Base-by-base conservation (phyloP, 2,797 vertebrate genomes). In the Acanthis flammea region DNA sequence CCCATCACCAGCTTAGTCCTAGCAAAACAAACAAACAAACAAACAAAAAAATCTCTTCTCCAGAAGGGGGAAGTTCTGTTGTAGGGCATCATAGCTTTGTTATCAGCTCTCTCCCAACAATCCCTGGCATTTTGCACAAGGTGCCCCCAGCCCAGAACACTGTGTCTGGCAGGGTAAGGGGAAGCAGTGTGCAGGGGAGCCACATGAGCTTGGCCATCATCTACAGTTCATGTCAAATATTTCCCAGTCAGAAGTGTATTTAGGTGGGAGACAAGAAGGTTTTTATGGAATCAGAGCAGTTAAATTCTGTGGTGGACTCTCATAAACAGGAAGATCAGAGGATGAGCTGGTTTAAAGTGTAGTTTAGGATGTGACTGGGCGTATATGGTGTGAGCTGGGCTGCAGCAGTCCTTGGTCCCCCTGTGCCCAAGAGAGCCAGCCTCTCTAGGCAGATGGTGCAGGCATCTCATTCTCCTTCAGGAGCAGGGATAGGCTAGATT, bases 161-260 rank as follows among this genome's bases (percentile, higher is more conserved):
- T 83, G n/a, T 0, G 0, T 30, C 57, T 61, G 41, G 21, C 13
- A n/a, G 17, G 16, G 10, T 23, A 74, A 66, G n/a, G 35, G 19
- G 19, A 73, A 41, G 44, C 16, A 68, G 17, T 10, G n/a, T 25
- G 31, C 48, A 80, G 19, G 37, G 42, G 23, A 92, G 47, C 2
- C 1, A 14, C 8, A 7, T 21, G 12, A 74, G 3, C 41, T 35
- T 83, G 35, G 41, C 41, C 24, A 13, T 82, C 1, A 0, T 22
- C 24, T 78, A 7, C 24, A 21, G 39, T 21, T 54, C 24, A 35
- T 0, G 0, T 15, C 3, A 16, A 63, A 4, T 57, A 33, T 47
- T 86, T 86, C 23, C n/a, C 25, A 30, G 33, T 50, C 27, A 86
- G 50, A 19, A 80, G 19, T n/a, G 10, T 35, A 63, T 61, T 63